Evolutionary conservation across 2,888 invertebrate genomes (phyloP), one percentile per base, ranked within the genome.

Genomic region (Capitulum mitella): DNA sequence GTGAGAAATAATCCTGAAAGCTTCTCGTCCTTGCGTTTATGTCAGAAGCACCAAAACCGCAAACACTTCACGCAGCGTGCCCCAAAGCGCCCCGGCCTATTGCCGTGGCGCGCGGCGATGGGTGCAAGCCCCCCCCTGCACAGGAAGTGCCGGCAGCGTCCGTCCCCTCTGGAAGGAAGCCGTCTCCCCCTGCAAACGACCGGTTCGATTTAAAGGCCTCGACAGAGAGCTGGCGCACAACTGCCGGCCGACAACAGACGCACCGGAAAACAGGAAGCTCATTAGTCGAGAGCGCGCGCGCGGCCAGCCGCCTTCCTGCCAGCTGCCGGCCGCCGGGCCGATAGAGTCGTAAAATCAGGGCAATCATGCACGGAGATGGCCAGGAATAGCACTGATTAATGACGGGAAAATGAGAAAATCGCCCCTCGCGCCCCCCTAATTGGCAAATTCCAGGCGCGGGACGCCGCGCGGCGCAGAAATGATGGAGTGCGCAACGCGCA

Each of bases 291-390:
- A 5, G 16, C 34, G 64, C 64, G 19, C 32, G 32, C 34, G 64
- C 64, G 19, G 70, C 26, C 29, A 8, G 26, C 26, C 58, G 37
- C 70, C 70, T 70, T 70, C 70, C 70, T 70, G 70, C 40, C 70
- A 70, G 70, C 70, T 70, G 70, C 70, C 64, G 16, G 70, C 40
- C 6, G 26, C 40, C 6, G 8, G 40, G 26, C 26, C 70, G 70
- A 70, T 70, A 70, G 70, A 70, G 70, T 70, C 70, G 70, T 70
- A 70, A 70, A 70, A 70, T 70, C 70, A 70, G 70, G 37, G 40
- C 70, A 29, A 70, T 70, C 70, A 70, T 70, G 70, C 70, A 70
- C 70, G 22, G 37, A 40, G 70, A 70, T 40, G 40, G 29, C 70
- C 70, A 37, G 40, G 70, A 70, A 70, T 70, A 70, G 70, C 70